phyloP scores from a whole-genome alignment of 2,888 invertebrate species.

The Agriopis marginaria region DNA sequence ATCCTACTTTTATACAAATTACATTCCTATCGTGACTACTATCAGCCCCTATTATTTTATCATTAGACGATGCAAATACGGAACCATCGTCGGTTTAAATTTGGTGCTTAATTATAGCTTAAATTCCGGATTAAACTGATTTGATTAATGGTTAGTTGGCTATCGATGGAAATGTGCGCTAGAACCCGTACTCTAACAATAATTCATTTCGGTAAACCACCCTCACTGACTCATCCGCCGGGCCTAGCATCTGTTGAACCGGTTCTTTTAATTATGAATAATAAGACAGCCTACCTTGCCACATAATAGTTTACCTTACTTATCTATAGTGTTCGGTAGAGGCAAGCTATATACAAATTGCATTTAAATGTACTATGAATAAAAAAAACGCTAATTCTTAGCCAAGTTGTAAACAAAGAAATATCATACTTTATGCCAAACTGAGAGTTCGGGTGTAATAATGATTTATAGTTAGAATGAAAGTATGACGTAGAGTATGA shows the following conservation, averaged over 20 bases:
- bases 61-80: conserved; percentile 80
- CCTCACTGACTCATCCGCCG: conserved; percentile 37
- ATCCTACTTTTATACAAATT: conserved; percentile 83
- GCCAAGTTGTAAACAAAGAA: too few species aligned
- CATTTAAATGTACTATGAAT: background rate
- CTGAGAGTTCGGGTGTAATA: too few species aligned
- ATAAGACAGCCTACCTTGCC: background rate
- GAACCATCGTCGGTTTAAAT: conserved; percentile 66
- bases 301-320: background rate
- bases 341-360: background rate
- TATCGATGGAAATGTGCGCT: conserved; percentile 37
- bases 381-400: too few species aligned
- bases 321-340: background rate
- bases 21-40: conserved; percentile 83
- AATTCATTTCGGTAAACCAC: conserved; percentile 52
- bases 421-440: too few species aligned
- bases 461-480: too few species aligned
- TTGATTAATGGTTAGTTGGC: conserved; percentile 43
- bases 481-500: too few species aligned
- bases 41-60: conserved; percentile 83
- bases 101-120: conserved; percentile 62
- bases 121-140: conserved; percentile 43
- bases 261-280: conserved; percentile 31
- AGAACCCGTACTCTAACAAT: conserved; percentile 51
- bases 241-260: conserved; percentile 48